Percentiles rank a stretch among this genome's conserved stretches.
Evolutionary conservation across 2,888 invertebrate species (phyloP).

Genomic region (Strigamia maritima): DNA sequence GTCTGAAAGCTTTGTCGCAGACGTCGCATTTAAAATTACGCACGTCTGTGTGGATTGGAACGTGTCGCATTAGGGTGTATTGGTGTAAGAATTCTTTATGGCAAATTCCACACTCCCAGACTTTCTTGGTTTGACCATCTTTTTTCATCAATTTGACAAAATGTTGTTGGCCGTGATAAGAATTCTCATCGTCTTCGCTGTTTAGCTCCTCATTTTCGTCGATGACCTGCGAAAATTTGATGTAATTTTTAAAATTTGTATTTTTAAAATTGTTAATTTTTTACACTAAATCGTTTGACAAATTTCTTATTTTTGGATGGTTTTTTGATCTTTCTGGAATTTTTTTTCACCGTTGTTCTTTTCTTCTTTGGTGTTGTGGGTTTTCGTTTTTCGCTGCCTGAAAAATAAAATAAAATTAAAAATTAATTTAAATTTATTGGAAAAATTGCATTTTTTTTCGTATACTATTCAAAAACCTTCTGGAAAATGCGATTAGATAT

Average conservation of each 20-base stretch:
- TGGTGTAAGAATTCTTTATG: constrained; percentile 71
- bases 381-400: not conserved
- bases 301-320: not conserved
- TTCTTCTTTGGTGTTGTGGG: not conserved
- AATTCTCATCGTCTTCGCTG: constrained; percentile 59
- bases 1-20: constrained; percentile 62
- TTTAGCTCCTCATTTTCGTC: constrained; percentile 26
- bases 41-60: constrained; percentile 73
- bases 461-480: no score
- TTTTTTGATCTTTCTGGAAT: not conserved
- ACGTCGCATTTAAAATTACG: constrained; percentile 70
- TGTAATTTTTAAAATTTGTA: not conserved
- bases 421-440: no score
- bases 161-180: constrained; percentile 61
- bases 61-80: constrained; percentile 70
- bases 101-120: constrained; percentile 75
- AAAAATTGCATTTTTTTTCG: no score
- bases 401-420: not conserved
- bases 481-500: no score
- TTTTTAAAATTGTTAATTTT: not conserved
- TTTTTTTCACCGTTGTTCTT: not conserved
- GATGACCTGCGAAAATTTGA: not conserved
- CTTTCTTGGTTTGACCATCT: constrained; percentile 65
- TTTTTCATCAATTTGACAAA: constrained; percentile 66
- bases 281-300: not conserved